Base-by-base conservation (phyloP, 2,113 vertebrate genomes). In the Triplophysa dalaica region DNA sequence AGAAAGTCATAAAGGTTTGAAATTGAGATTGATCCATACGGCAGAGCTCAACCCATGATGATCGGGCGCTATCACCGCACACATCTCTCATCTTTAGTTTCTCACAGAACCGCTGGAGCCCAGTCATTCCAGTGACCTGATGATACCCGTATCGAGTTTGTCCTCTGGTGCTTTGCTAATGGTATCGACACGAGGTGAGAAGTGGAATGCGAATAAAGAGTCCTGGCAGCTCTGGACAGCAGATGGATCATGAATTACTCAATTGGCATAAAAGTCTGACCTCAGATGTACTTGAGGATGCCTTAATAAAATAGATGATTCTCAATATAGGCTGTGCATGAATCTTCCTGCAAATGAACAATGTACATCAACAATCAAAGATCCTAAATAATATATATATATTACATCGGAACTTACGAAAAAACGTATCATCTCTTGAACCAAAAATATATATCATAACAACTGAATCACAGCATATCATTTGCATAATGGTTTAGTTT, bases 71-170 rank as follows among this genome's bases (percentile, higher is more conserved):
- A 62, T 81, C 79, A 76, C 29, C 38, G 8, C 52, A 79, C 61
- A 41, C 41, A 48, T 72, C 62, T 69, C 70, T 70, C 76, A 56
- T 75, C 82, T 81, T 84, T 0, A 45, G 54, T 82, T 66, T 74
- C 81, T 86, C 75, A 84, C 67, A 69, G n/a, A 80, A 78, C 72
- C 70, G 70, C n/a, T 70, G 29, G 66, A 77, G 43, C 50, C 19
- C 70, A 54, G 70, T 38, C 81, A 17, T 26, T 79, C 43, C 33
- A 62, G 80, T 14, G 48, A 85, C 76, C 68, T 69, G 8, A 68
- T 75, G 70, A 48, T 77, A 79, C 76, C 70, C 81, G 69, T 83
- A 81, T 86, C 73, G 67, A 60, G 81, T 84, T 81, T 82, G 68
- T 84, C 7, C 79, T 69, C 73, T 67, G n/a, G 26, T 5, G 21